Evolutionary conservation across 2,113 vertebrate species (phyloP), one percentile per base, ranked within the genome.

Genomic region (Ochotona princeps): DNA sequence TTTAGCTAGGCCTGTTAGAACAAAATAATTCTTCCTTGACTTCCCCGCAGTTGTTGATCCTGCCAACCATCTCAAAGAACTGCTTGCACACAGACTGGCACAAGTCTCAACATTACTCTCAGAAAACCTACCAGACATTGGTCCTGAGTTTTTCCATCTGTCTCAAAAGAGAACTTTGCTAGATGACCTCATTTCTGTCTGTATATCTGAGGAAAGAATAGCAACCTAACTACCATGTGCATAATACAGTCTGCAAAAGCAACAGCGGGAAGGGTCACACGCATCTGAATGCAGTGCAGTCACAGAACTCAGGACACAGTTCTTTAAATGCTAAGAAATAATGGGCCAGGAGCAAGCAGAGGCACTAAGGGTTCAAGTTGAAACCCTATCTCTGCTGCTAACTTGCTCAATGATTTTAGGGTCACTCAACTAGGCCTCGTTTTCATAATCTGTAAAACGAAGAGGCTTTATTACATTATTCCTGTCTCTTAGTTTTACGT

Each of bases 391-490:
- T 72, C 35, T 84, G 44, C 18, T 35, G 49, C n/a, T 67, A 44
- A 87, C 44, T 81, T 89, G 28, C 14, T 67, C 25, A 0, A 4
- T 30, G 54, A 63, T 11, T 51, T 25, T 21, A 15, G 32, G 7
- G 63, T 63, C 28, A 82, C 51, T 92, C 20, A 28, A 1, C 32
- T 74, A 20, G 25, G 13, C 12, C 6, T 90, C 15, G 69, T 57
- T 94, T 60, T 72, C 57, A 81, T 82, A 91, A 89, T 35, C 30
- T 72, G 30, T 35, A 65, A 94, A 91, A 51, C 38, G 3, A 80
- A 87, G 26, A 70, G 2, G 8, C 2, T 70, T 82, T 73, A 32
- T 60, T 65, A 61, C n/a, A 0, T 44, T 26, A 21, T 21, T 61
- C 44, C 25, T 32, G 2, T 67, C 32, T 66, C 30, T 47, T 63